A percentile compares a stretch with the other conserved stretches of the same genome.
These are phyloP conservation scores for Petaurus breviceps DNA, from an alignment of 2,113 vertebrate species.

Conservation along the genomic window DNA sequence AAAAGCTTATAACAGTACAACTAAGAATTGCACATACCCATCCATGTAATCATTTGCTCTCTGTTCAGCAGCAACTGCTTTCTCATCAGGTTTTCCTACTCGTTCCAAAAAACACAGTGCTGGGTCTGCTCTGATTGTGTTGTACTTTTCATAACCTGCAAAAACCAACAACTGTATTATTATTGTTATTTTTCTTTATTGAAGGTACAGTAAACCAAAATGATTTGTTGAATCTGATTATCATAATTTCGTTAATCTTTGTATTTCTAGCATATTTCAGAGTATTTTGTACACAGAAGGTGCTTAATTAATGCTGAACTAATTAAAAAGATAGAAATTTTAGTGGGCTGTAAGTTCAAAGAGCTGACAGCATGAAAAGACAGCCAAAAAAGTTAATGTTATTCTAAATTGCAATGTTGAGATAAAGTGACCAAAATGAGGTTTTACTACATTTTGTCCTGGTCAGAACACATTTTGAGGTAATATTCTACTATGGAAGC, in stretches of 20 bases:
- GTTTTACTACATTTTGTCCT: neutral
- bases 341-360: neutral
- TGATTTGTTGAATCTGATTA: neutral
- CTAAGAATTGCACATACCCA: slow-evolving; percentile 86
- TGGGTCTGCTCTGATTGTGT: slow-evolving; percentile 96
- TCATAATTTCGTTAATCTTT: neutral
- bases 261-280: neutral
- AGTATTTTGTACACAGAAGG: neutral
- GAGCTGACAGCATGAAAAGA: neutral
- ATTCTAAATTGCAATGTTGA: neutral
- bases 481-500: neutral
- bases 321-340: neutral
- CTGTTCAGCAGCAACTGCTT: slow-evolving; percentile 98
- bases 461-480: neutral
- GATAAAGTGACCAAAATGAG: neutral
- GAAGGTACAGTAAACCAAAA: slow-evolving; percentile 35
- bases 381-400: neutral
- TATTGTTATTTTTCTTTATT: neutral
- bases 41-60: slow-evolving; percentile 97
- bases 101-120: slow-evolving; percentile 95
- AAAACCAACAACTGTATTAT: slow-evolving; percentile 39
- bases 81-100: slow-evolving; percentile 97
- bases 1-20: neutral
- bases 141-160: slow-evolving; percentile 98
- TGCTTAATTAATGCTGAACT: neutral